These are phyloP conservation scores for Myathropa florea DNA, from an alignment of 2,888 invertebrate species.

Conservation along the genomic window DNA sequence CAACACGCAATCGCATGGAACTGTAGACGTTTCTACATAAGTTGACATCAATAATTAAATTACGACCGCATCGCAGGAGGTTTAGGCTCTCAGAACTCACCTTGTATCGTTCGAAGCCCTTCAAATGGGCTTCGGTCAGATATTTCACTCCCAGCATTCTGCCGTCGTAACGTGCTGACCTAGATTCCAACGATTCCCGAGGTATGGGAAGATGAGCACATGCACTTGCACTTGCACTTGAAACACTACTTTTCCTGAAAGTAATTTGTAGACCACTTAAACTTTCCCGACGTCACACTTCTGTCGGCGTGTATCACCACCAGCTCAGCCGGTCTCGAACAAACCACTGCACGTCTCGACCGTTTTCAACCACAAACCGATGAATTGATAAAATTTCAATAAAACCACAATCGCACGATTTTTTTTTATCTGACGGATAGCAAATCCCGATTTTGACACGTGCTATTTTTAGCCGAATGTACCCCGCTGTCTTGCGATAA, in stretches of 20 bases:
- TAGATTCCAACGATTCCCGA: conserved; percentile 22
- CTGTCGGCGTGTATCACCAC: not conserved
- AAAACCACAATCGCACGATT: conserved; percentile 3
- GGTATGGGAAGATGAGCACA: conserved; percentile 39
- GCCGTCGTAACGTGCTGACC: conserved; percentile 27
- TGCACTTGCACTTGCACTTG: conserved; percentile 63
- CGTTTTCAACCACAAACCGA: not conserved
- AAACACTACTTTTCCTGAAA: not conserved
- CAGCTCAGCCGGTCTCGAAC: not conserved
- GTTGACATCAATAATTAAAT: conserved; percentile 34
- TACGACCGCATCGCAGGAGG: not conserved
- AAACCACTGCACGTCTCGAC: conserved; percentile 4
- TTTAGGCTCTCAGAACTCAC: conserved; percentile 73
- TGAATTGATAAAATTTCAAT: conserved; percentile 19
- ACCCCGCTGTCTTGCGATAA: not conserved
- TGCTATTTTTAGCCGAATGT: conserved; percentile 32
- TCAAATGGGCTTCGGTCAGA: conserved; percentile 79
- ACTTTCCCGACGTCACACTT: not conserved
- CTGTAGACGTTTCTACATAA: not conserved
- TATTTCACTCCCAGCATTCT: conserved; percentile 79
- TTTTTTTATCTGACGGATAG: conserved; percentile 34
- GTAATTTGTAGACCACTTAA: conserved; percentile 2
- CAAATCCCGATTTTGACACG: conserved; percentile 29
- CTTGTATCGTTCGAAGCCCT: conserved; percentile 81
- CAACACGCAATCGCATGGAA: conserved; percentile 8